Percentiles rank a stretch among this genome's conserved stretches.
phyloP scores from a whole-genome alignment of 2,797 vertebrate genomes.

The Epinephelus awoara region DNA sequence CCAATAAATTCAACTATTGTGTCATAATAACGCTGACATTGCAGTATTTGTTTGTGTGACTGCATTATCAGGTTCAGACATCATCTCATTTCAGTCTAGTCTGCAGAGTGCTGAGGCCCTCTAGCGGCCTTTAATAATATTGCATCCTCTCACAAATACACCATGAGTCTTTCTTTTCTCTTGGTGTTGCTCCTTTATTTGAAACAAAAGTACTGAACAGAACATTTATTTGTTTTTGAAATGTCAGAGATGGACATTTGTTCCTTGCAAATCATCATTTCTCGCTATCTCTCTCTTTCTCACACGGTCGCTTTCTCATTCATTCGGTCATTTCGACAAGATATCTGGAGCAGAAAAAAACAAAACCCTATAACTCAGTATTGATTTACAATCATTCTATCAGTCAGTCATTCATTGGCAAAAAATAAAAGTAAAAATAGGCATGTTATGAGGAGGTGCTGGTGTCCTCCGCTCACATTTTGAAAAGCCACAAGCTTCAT shows the following conservation, averaged over 20 bases:
- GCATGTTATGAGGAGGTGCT: constrained; percentile 67
- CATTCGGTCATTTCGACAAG: constrained; percentile 62
- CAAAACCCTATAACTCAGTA: constrained; percentile 23
- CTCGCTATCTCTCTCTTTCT: constrained; percentile 14
- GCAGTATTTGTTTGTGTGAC: not conserved
- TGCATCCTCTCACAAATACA: constrained; percentile 12
- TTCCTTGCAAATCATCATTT: constrained; percentile 46
- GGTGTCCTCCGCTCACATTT: constrained; percentile 68
- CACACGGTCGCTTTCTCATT: constrained; percentile 46
- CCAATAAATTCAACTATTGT: constrained; percentile 60
- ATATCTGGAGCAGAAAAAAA: constrained; percentile 54
- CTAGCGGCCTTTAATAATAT: constrained; percentile 38
- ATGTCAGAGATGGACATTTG: constrained; percentile 62
- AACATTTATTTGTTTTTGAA: constrained; percentile 68
- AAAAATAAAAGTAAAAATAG: constrained; percentile 73
- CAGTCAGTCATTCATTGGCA: constrained; percentile 80
- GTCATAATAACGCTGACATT: constrained; percentile 4
- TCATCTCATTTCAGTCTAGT: no score
- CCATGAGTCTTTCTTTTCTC: not conserved
- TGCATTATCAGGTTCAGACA: not conserved
- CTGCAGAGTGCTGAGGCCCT: not conserved
- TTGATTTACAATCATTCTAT: constrained; percentile 75
- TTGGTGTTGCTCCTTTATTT: constrained; percentile 84
- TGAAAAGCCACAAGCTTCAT: constrained; percentile 61
- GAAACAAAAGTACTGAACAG: constrained; percentile 75